Evolutionary conservation across 2,113 vertebrate genomes (phyloP).

Genomic region (Caretta caretta): DNA sequence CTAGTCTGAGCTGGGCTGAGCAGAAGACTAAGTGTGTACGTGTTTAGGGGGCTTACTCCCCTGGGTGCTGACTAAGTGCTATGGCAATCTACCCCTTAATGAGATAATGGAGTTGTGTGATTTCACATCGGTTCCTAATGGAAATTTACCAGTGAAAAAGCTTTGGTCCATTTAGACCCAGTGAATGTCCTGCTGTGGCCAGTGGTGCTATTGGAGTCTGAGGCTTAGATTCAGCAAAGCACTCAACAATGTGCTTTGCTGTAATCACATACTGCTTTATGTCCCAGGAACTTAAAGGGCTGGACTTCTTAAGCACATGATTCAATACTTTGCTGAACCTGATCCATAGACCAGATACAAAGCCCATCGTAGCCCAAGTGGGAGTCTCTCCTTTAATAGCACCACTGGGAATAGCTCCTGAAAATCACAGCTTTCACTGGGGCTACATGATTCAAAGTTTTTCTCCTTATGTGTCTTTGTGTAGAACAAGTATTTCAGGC

Average conservation of each 20-base stretch:
- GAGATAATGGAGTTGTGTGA: not conserved
- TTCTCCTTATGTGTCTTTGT: not conserved
- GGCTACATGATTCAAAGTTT: not conserved
- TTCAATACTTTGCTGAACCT: not conserved
- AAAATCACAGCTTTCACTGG: not conserved
- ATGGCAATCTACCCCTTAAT: not conserved
- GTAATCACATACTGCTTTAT: not conserved
- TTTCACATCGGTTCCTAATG: not conserved
- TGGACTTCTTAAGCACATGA: not conserved
- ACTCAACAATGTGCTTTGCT: not conserved
- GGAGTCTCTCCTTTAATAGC: not conserved
- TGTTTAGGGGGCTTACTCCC: not conserved
- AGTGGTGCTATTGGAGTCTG: not conserved
- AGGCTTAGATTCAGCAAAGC: not conserved
- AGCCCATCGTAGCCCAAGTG: not conserved
- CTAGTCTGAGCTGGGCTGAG: fast-evolving
- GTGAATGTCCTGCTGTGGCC: not conserved
- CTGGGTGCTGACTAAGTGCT: not conserved
- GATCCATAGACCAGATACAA: not conserved
- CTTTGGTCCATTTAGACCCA: not conserved
- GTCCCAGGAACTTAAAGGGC: not conserved
- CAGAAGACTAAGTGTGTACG: not conserved
- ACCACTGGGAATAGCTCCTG: not conserved
- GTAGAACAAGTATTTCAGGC: not conserved
- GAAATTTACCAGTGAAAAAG: not conserved